These are phyloP conservation scores for Chrysodeixis includens DNA, from an alignment of 2,888 invertebrate species.

Conservation along the genomic window DNA sequence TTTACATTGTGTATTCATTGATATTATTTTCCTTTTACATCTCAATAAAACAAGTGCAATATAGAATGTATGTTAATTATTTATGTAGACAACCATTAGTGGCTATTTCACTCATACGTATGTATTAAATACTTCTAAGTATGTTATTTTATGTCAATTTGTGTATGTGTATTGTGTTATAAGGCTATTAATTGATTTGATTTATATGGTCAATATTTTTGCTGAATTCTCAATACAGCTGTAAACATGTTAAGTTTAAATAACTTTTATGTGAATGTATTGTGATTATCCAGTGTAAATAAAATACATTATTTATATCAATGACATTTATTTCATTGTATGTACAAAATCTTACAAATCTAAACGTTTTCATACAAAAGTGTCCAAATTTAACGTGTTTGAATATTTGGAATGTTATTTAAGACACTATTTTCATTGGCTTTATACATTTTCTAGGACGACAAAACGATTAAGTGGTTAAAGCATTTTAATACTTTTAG, in stretches of 20 bases:
- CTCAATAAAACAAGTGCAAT: no score
- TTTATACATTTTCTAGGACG: conserved; percentile 79
- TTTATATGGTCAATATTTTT: neutral
- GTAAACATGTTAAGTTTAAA: neutral
- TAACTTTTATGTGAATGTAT: conserved; percentile 11
- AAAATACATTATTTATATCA: conserved; percentile 77
- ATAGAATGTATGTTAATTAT: neutral
- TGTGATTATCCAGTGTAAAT: conserved; percentile 25
- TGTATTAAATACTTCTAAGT: neutral
- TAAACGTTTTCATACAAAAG: conserved; percentile 87
- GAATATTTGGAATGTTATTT: conserved; percentile 87
- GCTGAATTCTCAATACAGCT: conserved; percentile 9
- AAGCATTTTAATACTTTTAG: conserved; percentile 72
- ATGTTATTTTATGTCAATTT: neutral
- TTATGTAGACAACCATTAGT: neutral
- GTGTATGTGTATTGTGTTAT: neutral
- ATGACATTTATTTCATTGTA: conserved; percentile 89
- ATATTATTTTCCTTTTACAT: no score
- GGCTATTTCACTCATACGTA: neutral
- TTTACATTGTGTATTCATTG: neutral
- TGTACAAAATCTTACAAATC: conserved; percentile 89
- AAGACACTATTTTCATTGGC: conserved; percentile 87
- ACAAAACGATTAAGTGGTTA: conserved; percentile 76
- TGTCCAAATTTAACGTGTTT: conserved; percentile 87
- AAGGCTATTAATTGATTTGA: neutral